These are phyloP conservation scores for Loripinus fragilis DNA, from an alignment of 2,888 invertebrate genomes.

Conservation along the genomic window DNA sequence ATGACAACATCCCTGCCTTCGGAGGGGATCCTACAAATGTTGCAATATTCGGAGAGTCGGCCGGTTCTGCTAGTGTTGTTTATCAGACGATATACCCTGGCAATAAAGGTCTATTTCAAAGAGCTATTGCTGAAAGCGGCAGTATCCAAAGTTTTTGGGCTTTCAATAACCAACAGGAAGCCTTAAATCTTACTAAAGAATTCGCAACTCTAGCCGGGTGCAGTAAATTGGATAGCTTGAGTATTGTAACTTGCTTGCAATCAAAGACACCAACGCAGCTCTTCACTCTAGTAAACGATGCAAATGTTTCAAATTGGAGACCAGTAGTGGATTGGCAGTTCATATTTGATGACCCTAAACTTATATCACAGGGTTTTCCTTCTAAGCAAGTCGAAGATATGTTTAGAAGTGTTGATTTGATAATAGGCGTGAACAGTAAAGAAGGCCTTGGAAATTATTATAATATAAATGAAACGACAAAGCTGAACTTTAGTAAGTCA, in stretches of 20 bases:
- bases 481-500: not conserved
- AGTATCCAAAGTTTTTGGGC: not conserved
- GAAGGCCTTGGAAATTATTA: not conserved
- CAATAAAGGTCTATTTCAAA: not conserved
- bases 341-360: not conserved
- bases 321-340: not conserved
- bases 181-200: not conserved
- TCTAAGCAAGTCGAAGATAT: not conserved
- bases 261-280: not conserved
- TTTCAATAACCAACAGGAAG: not conserved
- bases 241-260: not conserved
- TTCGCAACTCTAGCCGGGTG: not conserved
- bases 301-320: not conserved
- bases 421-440: not conserved
- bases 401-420: not conserved
- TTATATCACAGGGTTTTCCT: not conserved
- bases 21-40: not conserved
- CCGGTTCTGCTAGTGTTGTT: not conserved
- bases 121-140: not conserved
- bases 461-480: not conserved
- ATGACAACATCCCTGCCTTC: not conserved
- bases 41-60: not conserved
- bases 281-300: not conserved
- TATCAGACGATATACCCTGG: not conserved
- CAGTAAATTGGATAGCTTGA: not conserved